Evolutionary conservation across 2,797 vertebrate species (phyloP).

Genomic region (Manis crassicaudata): DNA sequence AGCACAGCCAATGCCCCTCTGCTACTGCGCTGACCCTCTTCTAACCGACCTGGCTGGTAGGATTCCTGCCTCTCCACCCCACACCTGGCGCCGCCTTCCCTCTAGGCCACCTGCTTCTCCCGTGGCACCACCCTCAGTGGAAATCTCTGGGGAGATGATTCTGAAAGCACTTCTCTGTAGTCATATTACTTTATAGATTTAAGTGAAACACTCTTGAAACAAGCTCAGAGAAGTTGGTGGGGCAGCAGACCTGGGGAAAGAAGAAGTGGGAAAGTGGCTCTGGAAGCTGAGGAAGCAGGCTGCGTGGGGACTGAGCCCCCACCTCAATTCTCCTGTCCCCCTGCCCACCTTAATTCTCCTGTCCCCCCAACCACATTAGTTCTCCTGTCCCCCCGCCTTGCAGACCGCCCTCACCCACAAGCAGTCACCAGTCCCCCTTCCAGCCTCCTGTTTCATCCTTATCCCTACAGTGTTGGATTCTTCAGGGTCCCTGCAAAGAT

Average conservation of each 20-base stretch:
- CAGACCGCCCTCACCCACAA: neutral
- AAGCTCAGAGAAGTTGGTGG: too few species aligned
- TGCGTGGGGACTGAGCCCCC: neutral
- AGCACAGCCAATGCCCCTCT: neutral
- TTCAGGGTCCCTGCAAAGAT: neutral
- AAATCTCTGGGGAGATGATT: neutral
- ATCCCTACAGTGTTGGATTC: neutral
- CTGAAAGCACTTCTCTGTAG: neutral
- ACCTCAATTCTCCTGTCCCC: neutral
- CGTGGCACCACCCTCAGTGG: neutral
- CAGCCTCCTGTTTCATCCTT: neutral
- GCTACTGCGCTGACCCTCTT: neutral
- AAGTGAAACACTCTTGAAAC: neutral
- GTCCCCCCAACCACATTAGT: neutral
- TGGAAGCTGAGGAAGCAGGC: neutral
- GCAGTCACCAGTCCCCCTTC: neutral
- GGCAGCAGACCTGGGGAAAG: too few species aligned
- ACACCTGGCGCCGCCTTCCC: neutral
- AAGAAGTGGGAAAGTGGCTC: neutral
- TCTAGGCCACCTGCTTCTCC: neutral
- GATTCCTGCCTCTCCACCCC: neutral
- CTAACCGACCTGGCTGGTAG: neutral
- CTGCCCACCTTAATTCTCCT: neutral
- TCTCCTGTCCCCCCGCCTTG: neutral
- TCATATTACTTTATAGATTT: neutral